Conservation (phyloP, 2,113 vertebrate genomes). For the Hippoglossus stenolepis region DNA sequence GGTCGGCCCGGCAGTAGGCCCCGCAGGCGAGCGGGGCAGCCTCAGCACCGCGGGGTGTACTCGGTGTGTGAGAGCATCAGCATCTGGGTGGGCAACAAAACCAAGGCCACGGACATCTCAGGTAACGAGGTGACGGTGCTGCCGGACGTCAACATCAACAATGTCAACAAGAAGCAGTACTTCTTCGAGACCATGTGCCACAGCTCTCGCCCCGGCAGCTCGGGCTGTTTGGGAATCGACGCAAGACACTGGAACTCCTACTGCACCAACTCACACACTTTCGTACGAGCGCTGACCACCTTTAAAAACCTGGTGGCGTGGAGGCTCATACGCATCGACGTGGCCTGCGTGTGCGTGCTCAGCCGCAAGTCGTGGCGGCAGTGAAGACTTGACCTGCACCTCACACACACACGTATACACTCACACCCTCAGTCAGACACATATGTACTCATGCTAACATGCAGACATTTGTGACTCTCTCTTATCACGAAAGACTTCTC, state of each 20-base stretch:
- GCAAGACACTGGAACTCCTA: constrained; percentile 97
- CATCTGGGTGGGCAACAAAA: constrained; percentile 96
- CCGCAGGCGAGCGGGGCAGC: constrained; percentile 82
- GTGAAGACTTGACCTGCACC: constrained; percentile 59
- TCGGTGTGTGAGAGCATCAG: constrained; percentile 97
- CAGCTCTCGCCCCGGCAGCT: constrained; percentile 77
- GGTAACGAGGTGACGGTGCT: constrained; percentile 96
- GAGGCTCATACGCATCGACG: constrained; percentile 95
- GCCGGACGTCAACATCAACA: constrained; percentile 94
- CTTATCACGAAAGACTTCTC: constrained; percentile 70
- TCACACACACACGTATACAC: constrained; percentile 16
- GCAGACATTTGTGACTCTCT: constrained; percentile 25
- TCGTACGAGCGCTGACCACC: constrained; percentile 94
- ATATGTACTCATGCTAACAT: constrained; percentile 30
- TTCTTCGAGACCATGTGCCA: constrained; percentile 98
- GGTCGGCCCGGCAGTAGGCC: constrained; percentile 81
- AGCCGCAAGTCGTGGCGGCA: constrained; percentile 91
- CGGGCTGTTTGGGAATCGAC: constrained; percentile 94
- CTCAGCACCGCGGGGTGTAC: constrained; percentile 91
- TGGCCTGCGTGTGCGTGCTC: constrained; percentile 96
- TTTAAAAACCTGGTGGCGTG: constrained; percentile 93
- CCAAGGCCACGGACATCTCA: constrained; percentile 94
- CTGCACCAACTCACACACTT: constrained; percentile 97
- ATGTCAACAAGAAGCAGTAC: constrained; percentile 95
- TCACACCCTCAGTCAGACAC: constrained; percentile 28